Conservation (phyloP, 2,113 vertebrate species). For the Thoracochromis brauschi region DNA sequence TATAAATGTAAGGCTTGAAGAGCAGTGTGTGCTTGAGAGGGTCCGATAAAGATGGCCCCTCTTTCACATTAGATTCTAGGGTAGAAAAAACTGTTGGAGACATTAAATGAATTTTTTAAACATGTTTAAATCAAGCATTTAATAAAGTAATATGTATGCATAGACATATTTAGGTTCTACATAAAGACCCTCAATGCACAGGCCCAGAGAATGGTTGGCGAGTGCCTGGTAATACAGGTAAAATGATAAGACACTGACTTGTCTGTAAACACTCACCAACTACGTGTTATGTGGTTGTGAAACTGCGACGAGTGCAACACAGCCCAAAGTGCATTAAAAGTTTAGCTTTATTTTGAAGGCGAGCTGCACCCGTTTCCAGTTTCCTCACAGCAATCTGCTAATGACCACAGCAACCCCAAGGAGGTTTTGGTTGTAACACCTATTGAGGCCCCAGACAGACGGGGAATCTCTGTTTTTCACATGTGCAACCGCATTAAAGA, state of each 20-base stretch:
- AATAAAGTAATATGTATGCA: neutral
- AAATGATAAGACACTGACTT: neutral
- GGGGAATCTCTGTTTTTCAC: neutral
- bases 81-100: neutral
- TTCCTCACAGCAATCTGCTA: neutral
- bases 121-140: neutral
- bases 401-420: neutral
- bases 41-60: accelerated
- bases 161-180: neutral
- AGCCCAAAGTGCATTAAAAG: accelerated
- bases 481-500: neutral
- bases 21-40: neutral
- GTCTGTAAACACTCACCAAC: neutral
- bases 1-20: neutral
- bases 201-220: neutral
- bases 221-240: neutral
- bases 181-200: neutral
- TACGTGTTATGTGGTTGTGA: neutral
- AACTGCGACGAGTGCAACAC: neutral
- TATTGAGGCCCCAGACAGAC: accelerated
- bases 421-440: neutral
- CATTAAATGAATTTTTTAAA: accelerated
- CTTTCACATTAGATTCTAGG: neutral
- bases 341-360: neutral
- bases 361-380: neutral